Evolutionary conservation across 2,888 invertebrate genomes (phyloP), one percentile per base, ranked within the genome.

Genomic region (Agrotis clavis): DNA sequence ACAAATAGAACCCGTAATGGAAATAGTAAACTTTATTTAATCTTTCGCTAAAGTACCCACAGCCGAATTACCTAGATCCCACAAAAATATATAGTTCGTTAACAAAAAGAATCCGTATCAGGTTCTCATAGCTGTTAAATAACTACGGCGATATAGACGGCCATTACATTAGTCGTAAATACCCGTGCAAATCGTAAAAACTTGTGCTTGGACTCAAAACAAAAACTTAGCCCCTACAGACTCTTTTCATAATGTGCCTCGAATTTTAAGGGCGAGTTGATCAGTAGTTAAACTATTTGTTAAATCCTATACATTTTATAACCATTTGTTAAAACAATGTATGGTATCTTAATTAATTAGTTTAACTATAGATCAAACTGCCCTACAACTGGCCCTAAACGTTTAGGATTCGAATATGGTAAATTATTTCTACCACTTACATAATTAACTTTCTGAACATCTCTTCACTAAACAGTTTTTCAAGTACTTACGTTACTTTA

Each of bases 121-220:
- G 35, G 18, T 68, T 71, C 50, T 69, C 59, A 57, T 67, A 54
- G 64, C 61, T 30, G 35, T 67, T 71, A 61, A 71, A 74, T 56
- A 65, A 71, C 53, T 67, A 67, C 45, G 56, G 41, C 59, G 47
- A 57, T 74, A 63, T 54, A 61, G 50, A 53, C 64, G 77, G 50
- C 67, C 30, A 81, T 84, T 74, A 71, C 53, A 81, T 70, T 65
- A 21, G 72, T 65, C 56, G 65, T 77, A 71, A 81, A 71, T 65
- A 65, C 66, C 66, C 63, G 30, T 62, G 54, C 65, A 16, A 73
- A 75, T 68, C 66, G 66, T 69, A 65, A 67, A 16, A 75, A 56
- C 63, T 71, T 71, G 53, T n/a, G 63, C 60, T 65, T 65, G 50
- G 63, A 71, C 61, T 61, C 16, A 62, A 78, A 67, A 71, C 7